A percentile compares a stretch with the other conserved stretches of the same genome.
phyloP scores from a whole-genome alignment of 2,113 vertebrate species.

The Neolamprologus sp. region DNA sequence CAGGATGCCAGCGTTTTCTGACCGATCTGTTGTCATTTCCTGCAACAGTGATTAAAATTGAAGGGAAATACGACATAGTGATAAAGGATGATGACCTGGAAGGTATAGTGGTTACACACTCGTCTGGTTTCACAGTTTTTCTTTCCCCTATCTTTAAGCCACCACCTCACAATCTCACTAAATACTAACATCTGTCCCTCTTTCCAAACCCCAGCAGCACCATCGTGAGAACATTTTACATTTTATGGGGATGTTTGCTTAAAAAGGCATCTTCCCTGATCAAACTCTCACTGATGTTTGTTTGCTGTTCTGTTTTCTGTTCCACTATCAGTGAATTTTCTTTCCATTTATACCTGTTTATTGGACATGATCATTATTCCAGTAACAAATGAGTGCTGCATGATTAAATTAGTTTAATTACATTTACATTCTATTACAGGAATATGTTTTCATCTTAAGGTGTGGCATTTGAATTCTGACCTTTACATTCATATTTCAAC shows the following conservation, averaged over 20 bases:
- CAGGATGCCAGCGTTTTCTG: background rate
- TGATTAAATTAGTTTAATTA: background rate
- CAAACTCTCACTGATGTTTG: background rate
- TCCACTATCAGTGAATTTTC: background rate
- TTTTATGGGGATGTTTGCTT: background rate
- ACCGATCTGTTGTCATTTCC: conserved; percentile 30
- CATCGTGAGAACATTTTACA: background rate
- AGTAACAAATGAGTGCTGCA: background rate
- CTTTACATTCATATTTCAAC: background rate
- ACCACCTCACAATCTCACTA: background rate
- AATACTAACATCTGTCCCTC: background rate
- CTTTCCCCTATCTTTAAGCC: background rate
- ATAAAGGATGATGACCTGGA: conserved; percentile 85
- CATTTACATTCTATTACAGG: no score
- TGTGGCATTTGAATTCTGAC: background rate
- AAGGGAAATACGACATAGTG: conserved; percentile 79
- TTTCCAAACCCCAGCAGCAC: background rate
- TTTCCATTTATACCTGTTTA: background rate
- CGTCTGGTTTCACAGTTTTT: background rate
- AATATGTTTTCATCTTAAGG: background rate
- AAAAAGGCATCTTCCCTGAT: background rate
- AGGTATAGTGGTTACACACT: conserved; percentile 67
- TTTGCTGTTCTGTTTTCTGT: background rate
- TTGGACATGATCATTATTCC: background rate
- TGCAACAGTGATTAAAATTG: conserved; percentile 79